Evolutionary conservation across 2,797 vertebrate genomes (phyloP).

Genomic region (Hydrolagus colliei): DNA sequence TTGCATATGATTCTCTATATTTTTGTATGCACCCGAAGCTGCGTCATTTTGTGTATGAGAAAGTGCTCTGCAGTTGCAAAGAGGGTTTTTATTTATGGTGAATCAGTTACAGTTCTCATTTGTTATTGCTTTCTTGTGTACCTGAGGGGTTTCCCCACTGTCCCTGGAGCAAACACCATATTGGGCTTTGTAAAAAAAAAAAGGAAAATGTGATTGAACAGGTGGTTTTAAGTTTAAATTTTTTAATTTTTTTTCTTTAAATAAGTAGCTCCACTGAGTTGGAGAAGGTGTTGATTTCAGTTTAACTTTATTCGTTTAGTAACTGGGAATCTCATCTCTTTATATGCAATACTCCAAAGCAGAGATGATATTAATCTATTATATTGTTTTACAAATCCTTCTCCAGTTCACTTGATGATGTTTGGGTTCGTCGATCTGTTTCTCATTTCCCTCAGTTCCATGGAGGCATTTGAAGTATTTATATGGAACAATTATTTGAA

Average conservation of each 20-base stretch:
- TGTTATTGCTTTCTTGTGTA: neutral
- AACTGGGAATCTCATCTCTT: too few relatives aligned
- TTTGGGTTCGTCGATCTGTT: neutral
- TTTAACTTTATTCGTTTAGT: neutral
- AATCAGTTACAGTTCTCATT: neutral
- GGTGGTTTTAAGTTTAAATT: neutral
- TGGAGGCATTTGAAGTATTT: neutral
- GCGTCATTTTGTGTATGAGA: neutral
- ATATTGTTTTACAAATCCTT: neutral
- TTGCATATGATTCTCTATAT: too few relatives aligned
- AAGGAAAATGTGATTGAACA: neutral
- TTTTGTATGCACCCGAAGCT: neutral
- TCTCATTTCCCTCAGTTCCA: neutral
- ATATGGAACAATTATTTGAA: neutral
- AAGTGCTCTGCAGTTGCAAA: neutral
- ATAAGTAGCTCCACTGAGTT: neutral
- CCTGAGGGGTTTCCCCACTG: too few relatives aligned
- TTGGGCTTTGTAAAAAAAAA: neutral
- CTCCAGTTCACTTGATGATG: neutral
- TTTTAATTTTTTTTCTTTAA: neutral
- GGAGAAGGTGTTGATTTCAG: neutral
- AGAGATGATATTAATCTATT: too few relatives aligned
- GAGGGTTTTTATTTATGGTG: neutral
- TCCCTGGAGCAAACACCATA: neutral
- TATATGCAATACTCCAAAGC: too few relatives aligned